These are phyloP conservation scores for Macrophya alboannulata DNA, from an alignment of 2,888 invertebrate species.

Conservation along the genomic window DNA sequence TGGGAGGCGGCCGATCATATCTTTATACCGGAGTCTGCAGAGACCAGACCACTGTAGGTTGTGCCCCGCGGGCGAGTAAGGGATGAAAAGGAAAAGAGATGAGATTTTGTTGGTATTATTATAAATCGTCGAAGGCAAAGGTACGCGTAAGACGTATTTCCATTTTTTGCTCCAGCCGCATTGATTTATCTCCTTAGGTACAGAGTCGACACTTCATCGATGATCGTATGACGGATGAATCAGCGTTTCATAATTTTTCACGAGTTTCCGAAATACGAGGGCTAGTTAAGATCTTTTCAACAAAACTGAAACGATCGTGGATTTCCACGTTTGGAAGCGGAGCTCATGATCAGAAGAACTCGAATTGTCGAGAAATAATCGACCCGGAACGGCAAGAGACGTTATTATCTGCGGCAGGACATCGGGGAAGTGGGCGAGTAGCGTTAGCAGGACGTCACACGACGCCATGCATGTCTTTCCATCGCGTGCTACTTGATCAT, in stretches of 20 bases:
- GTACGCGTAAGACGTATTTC: not conserved
- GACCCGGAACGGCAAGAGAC: conserved; percentile 20
- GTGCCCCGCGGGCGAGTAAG: not conserved
- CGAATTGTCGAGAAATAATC: conserved; percentile 16
- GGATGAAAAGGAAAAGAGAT: not conserved
- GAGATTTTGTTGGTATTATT: not conserved
- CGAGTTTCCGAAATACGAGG: not conserved
- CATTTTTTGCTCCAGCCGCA: not conserved
- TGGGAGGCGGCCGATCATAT: not conserved
- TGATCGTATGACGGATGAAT: not conserved
- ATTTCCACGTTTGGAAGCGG: not conserved
- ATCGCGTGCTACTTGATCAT: conserved; percentile 62
- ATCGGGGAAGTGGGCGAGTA: conserved; percentile 14
- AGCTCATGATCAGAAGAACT: not conserved
- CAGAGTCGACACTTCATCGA: not conserved
- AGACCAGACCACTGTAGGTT: not conserved
- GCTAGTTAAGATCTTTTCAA: not conserved
- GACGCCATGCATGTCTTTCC: conserved; percentile 64
- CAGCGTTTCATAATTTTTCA: not conserved
- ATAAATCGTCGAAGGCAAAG: not conserved
- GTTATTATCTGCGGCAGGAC: conserved; percentile 22
- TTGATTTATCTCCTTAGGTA: not conserved
- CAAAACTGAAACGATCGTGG: not conserved
- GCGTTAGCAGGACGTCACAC: conserved; percentile 59
- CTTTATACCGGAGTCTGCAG: not conserved